Evolutionary conservation across 1,140 invertebrate genomes (phyloP).

Genomic region (Formica selysi): DNA sequence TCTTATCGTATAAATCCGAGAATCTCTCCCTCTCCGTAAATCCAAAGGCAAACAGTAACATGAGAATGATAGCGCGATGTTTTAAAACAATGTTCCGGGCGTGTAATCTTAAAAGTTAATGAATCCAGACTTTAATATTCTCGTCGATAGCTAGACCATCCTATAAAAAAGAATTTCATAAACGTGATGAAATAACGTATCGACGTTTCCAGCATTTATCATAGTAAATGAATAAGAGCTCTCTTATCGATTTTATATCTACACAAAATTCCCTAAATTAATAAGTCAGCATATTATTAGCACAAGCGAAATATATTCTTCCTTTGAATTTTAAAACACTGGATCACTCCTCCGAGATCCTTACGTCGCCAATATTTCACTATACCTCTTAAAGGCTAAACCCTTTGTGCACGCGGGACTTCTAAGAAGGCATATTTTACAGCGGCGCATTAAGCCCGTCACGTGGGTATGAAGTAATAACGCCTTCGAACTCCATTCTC

Average conservation of each 20-base stretch:
- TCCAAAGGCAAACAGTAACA: conserved; percentile 73
- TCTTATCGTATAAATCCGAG: conserved; percentile 77
- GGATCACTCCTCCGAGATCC: conserved; percentile 48
- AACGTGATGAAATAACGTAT: neutral
- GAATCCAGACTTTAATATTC: conserved; percentile 35
- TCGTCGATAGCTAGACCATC: neutral
- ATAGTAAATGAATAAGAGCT: neutral
- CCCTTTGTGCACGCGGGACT: conserved; percentile 50
- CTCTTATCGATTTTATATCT: neutral
- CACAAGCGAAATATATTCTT: conserved; percentile 42
- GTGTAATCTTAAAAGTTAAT: conserved; percentile 55
- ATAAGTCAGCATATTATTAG: conserved; percentile 35
- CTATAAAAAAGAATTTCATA: neutral
- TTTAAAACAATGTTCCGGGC: conserved; percentile 72
- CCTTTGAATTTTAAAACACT: conserved; percentile 58
- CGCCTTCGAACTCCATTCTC: conserved; percentile 59
- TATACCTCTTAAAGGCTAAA: conserved; percentile 57
- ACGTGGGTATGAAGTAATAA: conserved; percentile 60
- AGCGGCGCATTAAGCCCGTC: conserved; percentile 49
- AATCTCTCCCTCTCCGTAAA: conserved; percentile 67
- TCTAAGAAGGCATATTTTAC: conserved; percentile 61
- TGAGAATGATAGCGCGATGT: conserved; percentile 73
- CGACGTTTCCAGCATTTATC: neutral
- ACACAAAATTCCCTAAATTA: conserved; percentile 1
- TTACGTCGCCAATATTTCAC: conserved; percentile 59